phyloP scores from a whole-genome alignment of 1,140 invertebrate genomes.

The Apis florea region DNA sequence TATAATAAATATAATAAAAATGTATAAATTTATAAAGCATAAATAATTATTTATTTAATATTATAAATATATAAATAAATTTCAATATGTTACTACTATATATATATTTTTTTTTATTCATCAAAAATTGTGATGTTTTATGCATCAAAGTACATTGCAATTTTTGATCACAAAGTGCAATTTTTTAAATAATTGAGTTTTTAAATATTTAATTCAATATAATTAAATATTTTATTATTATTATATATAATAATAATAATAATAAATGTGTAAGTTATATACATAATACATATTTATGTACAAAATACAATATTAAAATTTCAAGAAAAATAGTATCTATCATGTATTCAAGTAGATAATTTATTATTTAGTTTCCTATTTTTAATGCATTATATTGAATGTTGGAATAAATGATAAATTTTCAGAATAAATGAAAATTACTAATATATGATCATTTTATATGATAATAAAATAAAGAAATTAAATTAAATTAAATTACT shows the following conservation, averaged over 20 bases:
- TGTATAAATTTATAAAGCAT: neutral
- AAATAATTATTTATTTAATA: neutral
- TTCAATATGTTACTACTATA: neutral
- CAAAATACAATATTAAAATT: constrained; percentile 9
- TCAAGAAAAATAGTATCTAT: neutral
- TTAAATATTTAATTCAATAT: too few relatives aligned
- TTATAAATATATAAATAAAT: neutral
- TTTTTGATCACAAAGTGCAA: too few relatives aligned
- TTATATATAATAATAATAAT: constrained; percentile 19
- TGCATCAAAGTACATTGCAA: too few relatives aligned
- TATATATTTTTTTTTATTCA: constrained; percentile 7
- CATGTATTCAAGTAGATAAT: neutral
- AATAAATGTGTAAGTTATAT: neutral
- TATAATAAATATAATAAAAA: too few relatives aligned
- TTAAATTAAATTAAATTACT: neutral
- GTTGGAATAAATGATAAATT: too few relatives aligned
- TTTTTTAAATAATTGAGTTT: too few relatives aligned
- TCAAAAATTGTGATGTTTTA: too few relatives aligned
- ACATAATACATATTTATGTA: constrained; percentile 20
- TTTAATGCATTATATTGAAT: neutral
- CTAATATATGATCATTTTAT: constrained; percentile 44
- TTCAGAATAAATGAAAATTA: neutral
- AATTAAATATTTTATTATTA: neutral
- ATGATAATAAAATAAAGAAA: too few relatives aligned
- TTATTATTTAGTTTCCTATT: neutral